phyloP scores from a whole-genome alignment of 2,888 invertebrate genomes.

The Idaea biselata region DNA sequence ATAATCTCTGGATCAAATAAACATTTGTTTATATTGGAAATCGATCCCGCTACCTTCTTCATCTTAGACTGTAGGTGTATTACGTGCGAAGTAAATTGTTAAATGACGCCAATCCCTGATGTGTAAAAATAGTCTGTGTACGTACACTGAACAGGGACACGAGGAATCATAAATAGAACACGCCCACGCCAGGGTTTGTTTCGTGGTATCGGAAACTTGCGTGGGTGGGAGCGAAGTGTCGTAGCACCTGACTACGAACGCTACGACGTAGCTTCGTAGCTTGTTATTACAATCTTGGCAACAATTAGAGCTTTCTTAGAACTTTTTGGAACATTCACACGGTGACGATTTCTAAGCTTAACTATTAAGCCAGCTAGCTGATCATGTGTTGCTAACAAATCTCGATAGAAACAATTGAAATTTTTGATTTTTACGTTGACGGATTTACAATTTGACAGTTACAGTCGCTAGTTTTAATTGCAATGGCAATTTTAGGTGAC shows the following conservation, averaged over 20 bases:
- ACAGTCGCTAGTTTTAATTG: too few relatives aligned
- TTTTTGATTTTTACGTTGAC: too few relatives aligned
- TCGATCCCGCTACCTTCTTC: neutral
- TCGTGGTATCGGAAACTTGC: constrained; percentile 23
- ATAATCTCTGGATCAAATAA: neutral
- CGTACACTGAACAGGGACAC: constrained; percentile 13
- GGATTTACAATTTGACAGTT: too few relatives aligned
- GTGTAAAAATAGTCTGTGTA: constrained; percentile 17
- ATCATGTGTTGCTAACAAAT: too few relatives aligned
- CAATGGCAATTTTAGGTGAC: too few relatives aligned
- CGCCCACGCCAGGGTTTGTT: constrained; percentile 16
- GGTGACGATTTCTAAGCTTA: too few relatives aligned
- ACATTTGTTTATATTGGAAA: neutral
- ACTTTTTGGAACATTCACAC: too few relatives aligned
- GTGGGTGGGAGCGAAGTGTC: constrained; percentile 17
- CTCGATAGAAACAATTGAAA: too few relatives aligned
- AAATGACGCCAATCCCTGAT: neutral
- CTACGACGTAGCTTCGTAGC: constrained; percentile 21
- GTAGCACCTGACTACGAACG: constrained; percentile 9
- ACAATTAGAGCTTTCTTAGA: too few relatives aligned
- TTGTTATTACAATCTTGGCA: neutral
- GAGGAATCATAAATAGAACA: constrained; percentile 19
- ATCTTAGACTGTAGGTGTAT: neutral
- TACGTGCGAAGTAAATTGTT: neutral
- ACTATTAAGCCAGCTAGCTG: too few relatives aligned